Evolutionary conservation across 2,888 invertebrate genomes (phyloP), one percentile per base, ranked within the genome.

Genomic region (Dendrolimus pini): DNA sequence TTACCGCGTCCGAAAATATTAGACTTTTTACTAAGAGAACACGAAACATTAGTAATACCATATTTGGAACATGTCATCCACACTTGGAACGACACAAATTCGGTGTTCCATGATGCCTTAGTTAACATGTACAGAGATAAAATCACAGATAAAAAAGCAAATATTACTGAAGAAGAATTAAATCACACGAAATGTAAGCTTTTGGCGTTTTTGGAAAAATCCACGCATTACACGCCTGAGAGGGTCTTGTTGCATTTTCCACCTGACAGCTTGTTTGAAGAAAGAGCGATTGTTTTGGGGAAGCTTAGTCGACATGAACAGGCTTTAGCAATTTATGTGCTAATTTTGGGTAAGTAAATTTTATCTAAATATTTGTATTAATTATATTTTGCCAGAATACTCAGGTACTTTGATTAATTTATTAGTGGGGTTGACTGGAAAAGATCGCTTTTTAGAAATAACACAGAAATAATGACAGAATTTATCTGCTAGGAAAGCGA

Each of bases 21-120:
- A 52, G 97, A 98, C 73, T 99, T 96, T 80, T 86, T 99, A 13
- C 89, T 96, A n/a, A 93, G 95, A 68, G 95, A 94, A 64, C 96
- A 96, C 74, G 95, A 95, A 63, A 80, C 92, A 13, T 89, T 97
- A 41, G 97, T 98, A 0, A 96, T 98, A 71, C 96, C 97, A 0
- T 99, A 99, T 80, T 86, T 99, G 75, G 99, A 99, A 78, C 98
- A 99, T 78, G 94, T 99, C 0, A 96, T 99, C 41, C 93, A 95
- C 63, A 93, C 93, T 2, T 99, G 99, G 98, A 93, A 94, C 62
- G 99, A 99, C 67, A 92, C 92, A 0, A 96, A 95, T 75, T 92
- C 96, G 0, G 78, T 95, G 55, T 96, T 98, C 72, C 99, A 99
- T 82, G 98, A 99, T 77, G 95, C 96, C 2, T 88, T 99, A 56